These are phyloP conservation scores for Pipra filicauda DNA, from an alignment of 2,113 vertebrate species.

Conservation along the genomic window DNA sequence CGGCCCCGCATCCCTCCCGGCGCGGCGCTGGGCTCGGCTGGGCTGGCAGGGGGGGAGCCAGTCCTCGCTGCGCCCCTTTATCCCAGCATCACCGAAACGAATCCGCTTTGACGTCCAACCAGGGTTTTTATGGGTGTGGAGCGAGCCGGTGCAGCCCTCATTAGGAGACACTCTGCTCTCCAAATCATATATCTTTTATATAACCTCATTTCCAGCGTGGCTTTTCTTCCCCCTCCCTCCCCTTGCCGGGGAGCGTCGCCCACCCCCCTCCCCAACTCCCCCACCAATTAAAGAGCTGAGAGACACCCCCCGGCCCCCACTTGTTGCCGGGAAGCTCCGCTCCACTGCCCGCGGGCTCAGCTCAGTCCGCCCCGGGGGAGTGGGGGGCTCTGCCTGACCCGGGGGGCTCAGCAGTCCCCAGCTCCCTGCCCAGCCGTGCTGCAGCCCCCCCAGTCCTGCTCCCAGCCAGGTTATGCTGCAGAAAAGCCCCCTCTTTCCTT, in stretches of 20 bases:
- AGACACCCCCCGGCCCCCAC: neutral
- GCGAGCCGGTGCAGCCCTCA: conserved; percentile 74
- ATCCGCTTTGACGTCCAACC: conserved; percentile 77
- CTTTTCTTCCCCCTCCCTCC: conserved; percentile 2
- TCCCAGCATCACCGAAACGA: conserved; percentile 74
- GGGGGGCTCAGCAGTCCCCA: neutral
- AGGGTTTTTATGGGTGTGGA: conserved; percentile 76
- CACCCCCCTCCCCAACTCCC: neutral
- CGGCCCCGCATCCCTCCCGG: conserved; percentile 1
- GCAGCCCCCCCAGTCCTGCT: neutral
- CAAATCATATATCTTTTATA: conserved; percentile 76
- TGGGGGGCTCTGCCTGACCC: neutral
- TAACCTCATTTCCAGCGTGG: conserved; percentile 65
- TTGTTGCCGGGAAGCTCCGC: neutral
- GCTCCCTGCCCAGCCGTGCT: neutral
- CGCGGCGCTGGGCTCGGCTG: conserved; percentile 3
- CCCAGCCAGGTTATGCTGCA: too few relatives aligned
- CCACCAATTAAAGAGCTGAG: conserved; percentile 11
- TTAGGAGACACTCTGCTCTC: conserved; percentile 70
- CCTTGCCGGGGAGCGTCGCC: neutral
- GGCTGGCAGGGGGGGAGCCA: conserved; percentile 75
- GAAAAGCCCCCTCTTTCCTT: neutral
- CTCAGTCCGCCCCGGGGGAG: neutral
- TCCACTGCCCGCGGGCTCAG: neutral
- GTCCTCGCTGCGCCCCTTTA: conserved; percentile 79